Base-by-base conservation (phyloP, 2,113 vertebrate genomes). In the Anhinga anhinga region DNA sequence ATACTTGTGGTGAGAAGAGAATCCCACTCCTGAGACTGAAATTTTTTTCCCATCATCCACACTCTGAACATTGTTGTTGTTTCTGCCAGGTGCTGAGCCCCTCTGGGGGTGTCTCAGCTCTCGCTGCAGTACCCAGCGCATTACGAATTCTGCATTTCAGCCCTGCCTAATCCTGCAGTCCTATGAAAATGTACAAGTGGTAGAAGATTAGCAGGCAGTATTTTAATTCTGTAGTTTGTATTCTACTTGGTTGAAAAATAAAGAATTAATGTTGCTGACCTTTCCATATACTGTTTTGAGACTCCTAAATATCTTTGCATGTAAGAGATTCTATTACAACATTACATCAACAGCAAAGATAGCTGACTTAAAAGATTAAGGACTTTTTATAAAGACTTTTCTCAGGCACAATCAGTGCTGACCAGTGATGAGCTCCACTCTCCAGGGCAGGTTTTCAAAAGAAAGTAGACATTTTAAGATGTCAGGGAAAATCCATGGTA, bases 381-480 rank as follows among this genome's bases (percentile, higher is more conserved):
- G 55, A 32, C 19, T 73, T 85, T 78, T 49, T 38, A 26, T 23
- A 47, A 78, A 52, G 21, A 38, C n/a, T 86, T 67, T 91, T 45
- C 15, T 82, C 9, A 16, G 52, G 15, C 22, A 70, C 25, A 22
- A 2, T 38, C 49, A 49, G 10, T 30, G 23, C 9, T 90, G 74
- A 73, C 20, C 55, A 80, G 44, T 10, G 23, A 69, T 38, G 20
- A 69, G 15, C 14, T 91, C 15, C 6, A 9, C 12, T 67, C 30
- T 86, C 25, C 25, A 59, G n/a, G 20, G 27, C 20, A 69, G 9
- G 10, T 76, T 84, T 74, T 49, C 4, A 25, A 58, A 89, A 65
- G 12, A 49, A 25, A 0, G 0, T 26, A 38, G 30, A 19, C 13
- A 5, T 44, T 80, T 73, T 23, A 63, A 77, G 45, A 32, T 40